phyloP scores from a whole-genome alignment of 1,140 invertebrate genomes.

The Lamellibrachia luymesi region DNA sequence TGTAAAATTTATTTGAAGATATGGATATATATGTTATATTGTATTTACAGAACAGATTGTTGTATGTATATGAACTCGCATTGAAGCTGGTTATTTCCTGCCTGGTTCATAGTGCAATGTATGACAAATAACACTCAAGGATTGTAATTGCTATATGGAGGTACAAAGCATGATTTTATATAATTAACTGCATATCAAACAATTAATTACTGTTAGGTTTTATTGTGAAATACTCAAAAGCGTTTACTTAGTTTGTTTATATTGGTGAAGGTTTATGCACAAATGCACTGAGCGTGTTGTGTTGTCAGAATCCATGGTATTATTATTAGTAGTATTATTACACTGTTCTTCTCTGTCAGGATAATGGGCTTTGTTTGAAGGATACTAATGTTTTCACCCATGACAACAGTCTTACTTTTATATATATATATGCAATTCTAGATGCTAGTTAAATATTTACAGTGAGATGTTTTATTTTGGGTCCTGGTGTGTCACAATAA shows the following conservation, averaged over 20 bases:
- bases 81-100: background rate
- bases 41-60: background rate
- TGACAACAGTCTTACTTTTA: background rate
- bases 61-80: background rate
- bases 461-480: background rate
- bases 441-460: background rate
- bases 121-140: background rate
- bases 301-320: background rate
- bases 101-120: background rate
- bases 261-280: background rate
- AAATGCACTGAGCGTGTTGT: background rate
- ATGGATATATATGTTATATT: background rate
- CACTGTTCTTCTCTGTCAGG: background rate
- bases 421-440: background rate
- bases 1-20: background rate
- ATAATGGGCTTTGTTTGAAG: background rate
- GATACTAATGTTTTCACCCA: background rate
- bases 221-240: background rate
- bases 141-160: background rate
- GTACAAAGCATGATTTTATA: background rate
- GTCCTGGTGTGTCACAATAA: background rate
- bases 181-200: background rate
- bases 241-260: background rate
- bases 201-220: background rate
- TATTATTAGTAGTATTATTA: background rate